Conservation (phyloP, 2,888 invertebrate species). For the Apodemia zela region DNA sequence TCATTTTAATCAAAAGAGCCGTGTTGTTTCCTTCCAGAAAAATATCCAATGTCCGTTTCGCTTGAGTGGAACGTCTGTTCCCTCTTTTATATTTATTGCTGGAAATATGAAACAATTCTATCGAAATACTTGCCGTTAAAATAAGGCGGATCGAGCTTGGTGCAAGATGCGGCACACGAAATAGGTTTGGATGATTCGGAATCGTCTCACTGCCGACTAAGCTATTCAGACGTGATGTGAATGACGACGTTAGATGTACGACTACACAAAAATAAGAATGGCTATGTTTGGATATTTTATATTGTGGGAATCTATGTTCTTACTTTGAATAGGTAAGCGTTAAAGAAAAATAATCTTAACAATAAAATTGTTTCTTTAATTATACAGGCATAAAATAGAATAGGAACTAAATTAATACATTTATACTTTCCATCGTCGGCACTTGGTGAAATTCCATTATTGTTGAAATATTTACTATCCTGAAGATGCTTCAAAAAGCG, state of each 20-base stretch:
- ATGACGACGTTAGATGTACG: slow-evolving; percentile 23
- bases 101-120: slow-evolving; percentile 28
- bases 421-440: too few relatives aligned
- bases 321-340: background rate
- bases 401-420: too few relatives aligned
- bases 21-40: slow-evolving; percentile 18
- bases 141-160: slow-evolving; percentile 21
- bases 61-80: slow-evolving; percentile 14
- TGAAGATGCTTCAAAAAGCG: too few relatives aligned
- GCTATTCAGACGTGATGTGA: slow-evolving; percentile 30
- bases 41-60: slow-evolving; percentile 20
- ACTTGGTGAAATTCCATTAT: too few relatives aligned
- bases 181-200: slow-evolving; percentile 29
- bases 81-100: slow-evolving; percentile 19
- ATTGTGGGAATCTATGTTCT: background rate
- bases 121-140: slow-evolving; percentile 18
- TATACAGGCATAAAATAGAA: too few relatives aligned
- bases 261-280: background rate
- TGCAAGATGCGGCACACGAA: slow-evolving; percentile 19
- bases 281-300: background rate
- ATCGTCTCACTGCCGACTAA: slow-evolving; percentile 28
- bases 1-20: slow-evolving; percentile 5
- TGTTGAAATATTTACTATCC: too few relatives aligned
- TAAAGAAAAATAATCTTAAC: background rate
- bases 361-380: too few relatives aligned